A percentile compares a stretch with the other conserved stretches of the same genome.
Evolutionary conservation across 1,140 invertebrate genomes (phyloP).

Genomic region (Ceratitis capitata): DNA sequence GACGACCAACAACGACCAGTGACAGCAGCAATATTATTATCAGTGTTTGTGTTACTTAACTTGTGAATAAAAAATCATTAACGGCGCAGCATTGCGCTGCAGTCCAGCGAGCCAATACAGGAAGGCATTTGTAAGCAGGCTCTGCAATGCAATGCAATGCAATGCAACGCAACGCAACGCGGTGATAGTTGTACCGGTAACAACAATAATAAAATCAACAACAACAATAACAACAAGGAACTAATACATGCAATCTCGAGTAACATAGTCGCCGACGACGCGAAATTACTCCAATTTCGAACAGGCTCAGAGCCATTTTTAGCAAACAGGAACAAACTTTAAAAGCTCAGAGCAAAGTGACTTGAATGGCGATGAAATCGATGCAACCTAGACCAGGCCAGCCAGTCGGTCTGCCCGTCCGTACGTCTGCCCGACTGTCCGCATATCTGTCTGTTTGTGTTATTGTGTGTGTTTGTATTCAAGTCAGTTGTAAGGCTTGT

Average conservation of each 20-base stretch:
- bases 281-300: conserved; percentile 64
- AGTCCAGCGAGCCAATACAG: not conserved
- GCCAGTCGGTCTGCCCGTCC: not conserved
- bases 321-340: conserved; percentile 60
- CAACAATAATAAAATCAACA: not conserved
- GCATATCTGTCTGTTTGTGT: not conserved
- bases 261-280: conserved; percentile 6
- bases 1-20: not conserved
- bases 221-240: not conserved
- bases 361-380: conserved; percentile 64
- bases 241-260: not conserved
- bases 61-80: conserved; percentile 22
- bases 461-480: not conserved
- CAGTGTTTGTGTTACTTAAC: conserved; percentile 41
- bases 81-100: not conserved
- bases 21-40: not conserved
- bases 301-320: conserved; percentile 52
- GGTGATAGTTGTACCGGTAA: too few species aligned
- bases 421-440: not conserved
- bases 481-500: conserved; percentile 1
- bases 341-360: conserved; percentile 52
- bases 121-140: not conserved
- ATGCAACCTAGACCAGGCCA: conserved; percentile 18
- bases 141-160: too few species aligned
- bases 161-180: too few species aligned